phyloP scores from a whole-genome alignment of 2,113 vertebrate genomes.

The Sterna hirundo region DNA sequence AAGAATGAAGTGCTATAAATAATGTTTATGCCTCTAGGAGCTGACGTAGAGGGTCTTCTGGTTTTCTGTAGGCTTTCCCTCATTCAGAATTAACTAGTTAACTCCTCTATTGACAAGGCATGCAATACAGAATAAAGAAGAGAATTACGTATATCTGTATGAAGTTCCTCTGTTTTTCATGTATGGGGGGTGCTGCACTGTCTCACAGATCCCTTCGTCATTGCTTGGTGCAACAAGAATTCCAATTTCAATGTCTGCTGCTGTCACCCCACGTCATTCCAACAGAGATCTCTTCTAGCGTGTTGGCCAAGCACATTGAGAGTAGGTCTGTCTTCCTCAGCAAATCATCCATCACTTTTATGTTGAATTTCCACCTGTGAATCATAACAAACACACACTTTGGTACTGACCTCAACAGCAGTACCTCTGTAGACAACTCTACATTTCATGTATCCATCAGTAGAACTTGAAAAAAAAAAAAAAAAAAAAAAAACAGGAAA shows the following conservation, averaged over 20 bases:
- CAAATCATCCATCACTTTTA: not conserved
- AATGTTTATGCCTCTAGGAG: not conserved
- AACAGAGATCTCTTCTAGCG: not conserved
- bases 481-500: not conserved
- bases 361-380: not conserved
- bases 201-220: not conserved
- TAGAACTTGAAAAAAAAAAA: not conserved
- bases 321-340: not conserved
- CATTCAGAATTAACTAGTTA: not conserved
- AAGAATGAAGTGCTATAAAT: not conserved
- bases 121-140: not conserved
- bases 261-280: no score
- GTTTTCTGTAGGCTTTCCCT: not conserved
- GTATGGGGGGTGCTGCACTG: not conserved
- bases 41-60: not conserved
- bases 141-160: not conserved
- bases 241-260: not conserved
- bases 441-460: not conserved
- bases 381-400: not conserved
- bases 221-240: not conserved
- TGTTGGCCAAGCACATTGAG: not conserved
- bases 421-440: not conserved
- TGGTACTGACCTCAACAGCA: not conserved
- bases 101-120: not conserved
- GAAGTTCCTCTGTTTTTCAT: not conserved